phyloP scores from a whole-genome alignment of 2,888 invertebrate genomes.

The Poecilus cupreus region DNA sequence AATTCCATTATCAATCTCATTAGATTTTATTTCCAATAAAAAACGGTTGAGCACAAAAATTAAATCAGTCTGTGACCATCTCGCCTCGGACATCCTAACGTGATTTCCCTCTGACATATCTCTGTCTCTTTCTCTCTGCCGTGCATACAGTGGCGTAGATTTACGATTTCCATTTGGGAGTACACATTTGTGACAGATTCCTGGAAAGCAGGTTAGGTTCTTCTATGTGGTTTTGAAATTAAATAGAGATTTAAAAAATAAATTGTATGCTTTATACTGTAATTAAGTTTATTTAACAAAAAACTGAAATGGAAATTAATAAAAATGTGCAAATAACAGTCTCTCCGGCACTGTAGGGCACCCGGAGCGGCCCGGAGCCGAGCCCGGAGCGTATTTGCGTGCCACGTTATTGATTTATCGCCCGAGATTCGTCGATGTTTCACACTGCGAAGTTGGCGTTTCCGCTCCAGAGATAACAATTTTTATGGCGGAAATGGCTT shows the following conservation, averaged over 20 bases:
- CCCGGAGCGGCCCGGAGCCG: background rate
- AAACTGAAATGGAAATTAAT: too few species aligned
- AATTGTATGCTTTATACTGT: too few species aligned
- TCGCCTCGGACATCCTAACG: background rate
- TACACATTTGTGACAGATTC: too few species aligned
- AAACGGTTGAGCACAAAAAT: background rate
- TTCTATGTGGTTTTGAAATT: too few species aligned
- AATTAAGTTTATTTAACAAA: too few species aligned
- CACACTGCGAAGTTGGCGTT: conserved; percentile 50
- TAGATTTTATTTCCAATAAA: background rate
- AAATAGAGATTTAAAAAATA: too few species aligned
- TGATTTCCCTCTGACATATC: conserved; percentile 1
- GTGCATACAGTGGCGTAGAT: too few species aligned
- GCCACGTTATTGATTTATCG: conserved; percentile 47
- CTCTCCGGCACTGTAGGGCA: background rate
- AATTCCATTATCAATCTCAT: background rate
- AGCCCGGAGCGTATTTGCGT: conserved; percentile 33
- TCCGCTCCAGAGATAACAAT: conserved; percentile 55
- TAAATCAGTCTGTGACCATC: conserved; percentile 2
- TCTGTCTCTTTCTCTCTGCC: background rate
- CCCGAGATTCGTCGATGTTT: conserved; percentile 38
- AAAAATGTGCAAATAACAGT: too few species aligned
- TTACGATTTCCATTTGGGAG: too few species aligned
- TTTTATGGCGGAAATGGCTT: conserved; percentile 58
- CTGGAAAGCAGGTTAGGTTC: too few species aligned